Conservation (phyloP, 64 coral and sea anemone species). For the Orbicella faveolata region DNA sequence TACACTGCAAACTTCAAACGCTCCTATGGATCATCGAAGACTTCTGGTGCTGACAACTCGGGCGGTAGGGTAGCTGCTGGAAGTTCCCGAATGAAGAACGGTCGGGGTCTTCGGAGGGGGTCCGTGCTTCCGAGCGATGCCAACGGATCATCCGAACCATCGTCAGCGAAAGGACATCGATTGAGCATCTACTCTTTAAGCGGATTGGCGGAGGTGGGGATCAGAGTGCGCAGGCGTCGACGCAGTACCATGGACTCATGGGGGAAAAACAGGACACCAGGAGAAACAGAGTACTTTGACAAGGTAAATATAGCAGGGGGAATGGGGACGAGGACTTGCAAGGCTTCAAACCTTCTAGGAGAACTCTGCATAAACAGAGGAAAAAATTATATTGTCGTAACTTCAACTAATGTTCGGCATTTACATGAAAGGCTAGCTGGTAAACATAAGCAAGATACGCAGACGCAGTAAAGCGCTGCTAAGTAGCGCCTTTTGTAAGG, state of each 20-base stretch:
- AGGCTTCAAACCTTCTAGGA: not conserved
- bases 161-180: constrained; percentile 34
- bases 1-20: constrained; percentile 21
- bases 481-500: too few relatives aligned
- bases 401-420: too few relatives aligned
- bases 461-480: too few relatives aligned
- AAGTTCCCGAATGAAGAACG: constrained; percentile 74
- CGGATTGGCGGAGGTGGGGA: constrained; percentile 64
- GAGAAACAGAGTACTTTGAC: constrained; percentile 79
- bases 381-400: too few relatives aligned
- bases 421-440: too few relatives aligned
- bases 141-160: not conserved
- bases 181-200: constrained; percentile 74
- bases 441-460: too few relatives aligned
- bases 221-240: constrained; percentile 60
- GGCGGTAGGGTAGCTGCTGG: constrained; percentile 55
- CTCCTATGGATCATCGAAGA: constrained; percentile 22
- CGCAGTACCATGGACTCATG: constrained; percentile 76
- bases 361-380: not conserved
- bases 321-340: not conserved
- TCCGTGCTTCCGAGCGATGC: not conserved
- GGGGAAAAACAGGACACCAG: constrained; percentile 63
- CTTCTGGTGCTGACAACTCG: constrained; percentile 60
- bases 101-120: constrained; percentile 25
- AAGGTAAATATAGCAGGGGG: constrained; percentile 54